Evolutionary conservation across 1,140 invertebrate genomes (phyloP).

Genomic region (Chironomus tepperi): DNA sequence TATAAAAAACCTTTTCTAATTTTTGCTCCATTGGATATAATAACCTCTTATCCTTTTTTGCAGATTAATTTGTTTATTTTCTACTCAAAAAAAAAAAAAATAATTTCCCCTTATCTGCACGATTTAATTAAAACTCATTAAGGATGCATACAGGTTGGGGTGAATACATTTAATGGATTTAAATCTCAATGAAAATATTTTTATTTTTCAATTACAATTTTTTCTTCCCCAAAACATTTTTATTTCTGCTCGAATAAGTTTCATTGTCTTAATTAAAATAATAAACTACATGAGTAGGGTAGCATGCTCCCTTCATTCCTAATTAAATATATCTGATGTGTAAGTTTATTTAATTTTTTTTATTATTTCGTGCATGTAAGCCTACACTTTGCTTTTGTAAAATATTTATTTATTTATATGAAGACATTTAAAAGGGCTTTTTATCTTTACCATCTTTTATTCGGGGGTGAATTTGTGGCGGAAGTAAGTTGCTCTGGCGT

Average conservation of each 20-base stretch:
- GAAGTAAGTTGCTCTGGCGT: too few species aligned
- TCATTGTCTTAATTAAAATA: too few species aligned
- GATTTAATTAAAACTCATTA: conserved; percentile 22
- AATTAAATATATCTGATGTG: too few species aligned
- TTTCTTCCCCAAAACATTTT: neutral
- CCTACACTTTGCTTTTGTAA: neutral
- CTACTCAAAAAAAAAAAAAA: neutral
- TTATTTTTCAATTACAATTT: conserved; percentile 1
- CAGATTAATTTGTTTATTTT: neutral
- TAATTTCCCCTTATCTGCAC: too few species aligned
- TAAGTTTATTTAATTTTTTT: too few species aligned
- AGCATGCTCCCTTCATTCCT: too few species aligned
- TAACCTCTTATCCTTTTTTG: neutral
- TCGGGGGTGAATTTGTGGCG: too few species aligned
- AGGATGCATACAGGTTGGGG: conserved; percentile 2
- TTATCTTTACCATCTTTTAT: neutral
- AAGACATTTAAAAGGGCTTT: conserved; percentile 8
- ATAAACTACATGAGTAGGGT: too few species aligned
- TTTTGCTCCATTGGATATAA: neutral
- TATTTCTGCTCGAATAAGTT: too few species aligned
- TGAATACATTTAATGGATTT: neutral
- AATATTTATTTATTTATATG: neutral
- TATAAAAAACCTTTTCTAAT: too few species aligned
- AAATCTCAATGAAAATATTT: neutral
- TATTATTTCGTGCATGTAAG: too few species aligned